These are phyloP conservation scores for Metopolophium dirhodum DNA, from an alignment of 1,140 invertebrate genomes.

Conservation along the genomic window DNA sequence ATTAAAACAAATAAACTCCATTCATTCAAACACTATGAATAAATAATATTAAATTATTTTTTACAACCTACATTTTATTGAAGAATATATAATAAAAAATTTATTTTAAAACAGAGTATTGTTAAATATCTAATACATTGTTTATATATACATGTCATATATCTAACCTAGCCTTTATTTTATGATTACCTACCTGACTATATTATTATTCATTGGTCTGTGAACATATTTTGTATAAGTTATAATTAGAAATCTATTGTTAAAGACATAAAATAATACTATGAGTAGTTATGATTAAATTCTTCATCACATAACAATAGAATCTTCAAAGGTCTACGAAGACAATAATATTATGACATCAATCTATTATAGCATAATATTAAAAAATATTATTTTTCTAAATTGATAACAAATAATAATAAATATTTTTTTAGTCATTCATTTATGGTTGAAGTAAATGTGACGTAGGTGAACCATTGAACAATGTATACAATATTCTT, in stretches of 20 bases:
- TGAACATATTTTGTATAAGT: not conserved
- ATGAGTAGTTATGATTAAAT: not conserved
- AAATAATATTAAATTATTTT: not conserved
- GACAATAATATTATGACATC: too few relatives aligned
- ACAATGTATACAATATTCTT: not conserved
- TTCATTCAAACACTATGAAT: not conserved
- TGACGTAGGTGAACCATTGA: not conserved
- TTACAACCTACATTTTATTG: not conserved
- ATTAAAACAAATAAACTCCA: not conserved
- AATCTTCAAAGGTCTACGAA: not conserved
- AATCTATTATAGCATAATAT: too few relatives aligned
- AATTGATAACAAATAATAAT: too few relatives aligned
- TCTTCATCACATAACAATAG: not conserved
- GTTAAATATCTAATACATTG: not conserved
- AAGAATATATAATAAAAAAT: not conserved
- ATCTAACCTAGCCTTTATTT: not conserved
- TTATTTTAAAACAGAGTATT: not conserved
- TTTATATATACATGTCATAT: not conserved
- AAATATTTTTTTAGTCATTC: too few relatives aligned
- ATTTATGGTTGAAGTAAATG: not conserved
- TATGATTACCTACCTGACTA: not conserved
- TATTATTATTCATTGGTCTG: not conserved
- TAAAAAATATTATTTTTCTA: too few relatives aligned
- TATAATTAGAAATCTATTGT: not conserved
- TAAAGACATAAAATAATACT: not conserved